Conservation (phyloP, 2,888 invertebrate species). For the Drosophila neotestacea region DNA sequence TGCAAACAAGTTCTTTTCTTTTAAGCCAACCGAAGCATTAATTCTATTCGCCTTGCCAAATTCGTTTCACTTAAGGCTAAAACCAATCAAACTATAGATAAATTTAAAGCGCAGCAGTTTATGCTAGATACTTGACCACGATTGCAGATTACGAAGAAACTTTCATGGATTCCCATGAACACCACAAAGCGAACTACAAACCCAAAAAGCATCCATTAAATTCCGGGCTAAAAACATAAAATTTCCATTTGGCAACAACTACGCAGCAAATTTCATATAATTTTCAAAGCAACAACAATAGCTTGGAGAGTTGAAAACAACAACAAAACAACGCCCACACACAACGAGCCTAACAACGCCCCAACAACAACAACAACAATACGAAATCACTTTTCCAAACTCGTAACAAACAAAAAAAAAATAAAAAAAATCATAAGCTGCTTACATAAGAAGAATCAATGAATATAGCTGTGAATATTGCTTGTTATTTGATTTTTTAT, state of each 20-base stretch:
- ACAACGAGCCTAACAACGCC: slow-evolving; percentile 55
- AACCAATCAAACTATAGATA: too few species aligned
- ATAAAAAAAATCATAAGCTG: slow-evolving; percentile 54
- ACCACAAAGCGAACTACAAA: slow-evolving; percentile 1
- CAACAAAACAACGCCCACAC: slow-evolving; percentile 41
- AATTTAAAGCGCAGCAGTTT: too few species aligned
- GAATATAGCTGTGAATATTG: slow-evolving; percentile 31
- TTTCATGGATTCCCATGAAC: not conserved
- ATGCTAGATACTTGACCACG: too few species aligned
- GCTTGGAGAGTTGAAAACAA: not conserved
- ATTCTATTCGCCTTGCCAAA: not conserved
- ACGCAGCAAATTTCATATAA: slow-evolving; percentile 37
- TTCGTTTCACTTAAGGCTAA: not conserved
- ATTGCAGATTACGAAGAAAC: not conserved
- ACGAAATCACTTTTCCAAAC: slow-evolving; percentile 50
- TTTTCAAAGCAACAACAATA: slow-evolving; percentile 29
- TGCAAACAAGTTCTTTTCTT: not conserved
- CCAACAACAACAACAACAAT: slow-evolving; percentile 37
- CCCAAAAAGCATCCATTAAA: slow-evolving; percentile 11
- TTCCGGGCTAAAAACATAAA: slow-evolving; percentile 30
- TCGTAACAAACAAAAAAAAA: slow-evolving; percentile 3
- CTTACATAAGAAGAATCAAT: slow-evolving; percentile 70
- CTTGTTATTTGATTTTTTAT: slow-evolving; percentile 35
- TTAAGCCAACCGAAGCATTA: not conserved
- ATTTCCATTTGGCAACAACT: slow-evolving; percentile 59